phyloP scores from a whole-genome alignment of 2,888 invertebrate species.

The Gibbula magus region DNA sequence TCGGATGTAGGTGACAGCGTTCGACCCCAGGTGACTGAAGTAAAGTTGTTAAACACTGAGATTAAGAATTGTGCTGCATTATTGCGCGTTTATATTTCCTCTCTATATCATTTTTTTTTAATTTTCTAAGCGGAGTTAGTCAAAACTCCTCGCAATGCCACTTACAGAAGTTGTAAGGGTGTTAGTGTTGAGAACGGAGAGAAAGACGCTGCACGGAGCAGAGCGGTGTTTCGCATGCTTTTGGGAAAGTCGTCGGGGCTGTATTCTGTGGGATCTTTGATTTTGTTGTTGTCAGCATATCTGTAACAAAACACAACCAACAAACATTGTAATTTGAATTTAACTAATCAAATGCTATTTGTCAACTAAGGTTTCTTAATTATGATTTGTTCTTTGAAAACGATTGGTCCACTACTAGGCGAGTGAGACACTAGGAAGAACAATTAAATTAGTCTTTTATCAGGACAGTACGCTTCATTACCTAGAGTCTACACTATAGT shows the following conservation, averaged over 20 bases:
- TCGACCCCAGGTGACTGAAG: conserved; percentile 51
- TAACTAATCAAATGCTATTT: too few relatives aligned
- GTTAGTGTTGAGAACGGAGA: not conserved
- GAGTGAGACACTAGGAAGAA: too few relatives aligned
- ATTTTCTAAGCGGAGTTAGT: too few relatives aligned
- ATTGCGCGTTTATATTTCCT: too few relatives aligned
- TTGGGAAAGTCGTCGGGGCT: conserved; percentile 52
- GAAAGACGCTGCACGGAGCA: not conserved
- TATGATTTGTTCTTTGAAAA: too few relatives aligned
- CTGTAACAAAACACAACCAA: conserved; percentile 37
- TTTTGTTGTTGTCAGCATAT: conserved; percentile 55
- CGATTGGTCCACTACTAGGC: too few relatives aligned
- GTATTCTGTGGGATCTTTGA: conserved; percentile 49
- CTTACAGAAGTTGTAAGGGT: not conserved
- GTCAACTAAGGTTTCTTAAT: too few relatives aligned
- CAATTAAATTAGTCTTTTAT: too few relatives aligned
- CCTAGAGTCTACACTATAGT: too few relatives aligned
- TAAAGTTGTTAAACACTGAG: not conserved
- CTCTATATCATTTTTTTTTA: too few relatives aligned
- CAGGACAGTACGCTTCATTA: too few relatives aligned
- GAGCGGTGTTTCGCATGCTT: not conserved
- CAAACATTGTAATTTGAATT: not conserved
- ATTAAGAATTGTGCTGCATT: not conserved
- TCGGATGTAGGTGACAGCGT: conserved; percentile 47
- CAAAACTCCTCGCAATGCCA: not conserved